Evolutionary conservation across 2,888 invertebrate genomes (phyloP).

Genomic region (Panorpa germanica): DNA sequence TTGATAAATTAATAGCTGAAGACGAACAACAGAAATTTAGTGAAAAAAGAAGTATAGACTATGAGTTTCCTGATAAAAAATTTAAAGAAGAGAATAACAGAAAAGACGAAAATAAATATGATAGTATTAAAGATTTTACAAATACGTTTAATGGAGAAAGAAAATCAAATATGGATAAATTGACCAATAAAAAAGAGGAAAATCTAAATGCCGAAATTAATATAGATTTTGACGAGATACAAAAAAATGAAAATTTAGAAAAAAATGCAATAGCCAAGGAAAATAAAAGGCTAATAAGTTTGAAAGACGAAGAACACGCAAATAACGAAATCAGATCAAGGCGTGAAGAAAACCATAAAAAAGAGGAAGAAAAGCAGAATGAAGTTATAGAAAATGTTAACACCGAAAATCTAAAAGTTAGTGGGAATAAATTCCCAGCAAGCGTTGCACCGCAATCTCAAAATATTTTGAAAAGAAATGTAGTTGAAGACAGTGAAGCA

Average conservation of each 20-base stretch:
- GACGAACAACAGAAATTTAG: neutral
- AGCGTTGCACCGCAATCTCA: too few relatives aligned
- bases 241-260: constrained; percentile 8
- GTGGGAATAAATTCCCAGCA: too few relatives aligned
- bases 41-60: constrained; percentile 1
- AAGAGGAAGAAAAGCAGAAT: neutral
- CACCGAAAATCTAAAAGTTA: constrained; percentile 4
- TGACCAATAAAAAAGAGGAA: neutral
- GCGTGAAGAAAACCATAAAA: constrained; percentile 1
- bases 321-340: too few relatives aligned
- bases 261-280: neutral
- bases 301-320: too few relatives aligned
- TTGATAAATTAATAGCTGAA: constrained; percentile 16
- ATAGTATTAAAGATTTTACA: constrained; percentile 2
- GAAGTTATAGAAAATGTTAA: neutral
- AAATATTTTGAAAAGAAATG: too few relatives aligned
- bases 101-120: constrained; percentile 2
- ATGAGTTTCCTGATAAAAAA: too few relatives aligned
- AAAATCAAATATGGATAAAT: constrained; percentile 3
- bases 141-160: constrained; percentile 3
- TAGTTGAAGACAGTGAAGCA: too few relatives aligned
- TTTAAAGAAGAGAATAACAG: neutral
- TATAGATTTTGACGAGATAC: constrained; percentile 8
- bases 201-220: constrained; percentile 3
- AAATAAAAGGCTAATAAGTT: too few relatives aligned